Evolutionary conservation across 2,113 vertebrate genomes (phyloP).

Genomic region (Felis catus): DNA sequence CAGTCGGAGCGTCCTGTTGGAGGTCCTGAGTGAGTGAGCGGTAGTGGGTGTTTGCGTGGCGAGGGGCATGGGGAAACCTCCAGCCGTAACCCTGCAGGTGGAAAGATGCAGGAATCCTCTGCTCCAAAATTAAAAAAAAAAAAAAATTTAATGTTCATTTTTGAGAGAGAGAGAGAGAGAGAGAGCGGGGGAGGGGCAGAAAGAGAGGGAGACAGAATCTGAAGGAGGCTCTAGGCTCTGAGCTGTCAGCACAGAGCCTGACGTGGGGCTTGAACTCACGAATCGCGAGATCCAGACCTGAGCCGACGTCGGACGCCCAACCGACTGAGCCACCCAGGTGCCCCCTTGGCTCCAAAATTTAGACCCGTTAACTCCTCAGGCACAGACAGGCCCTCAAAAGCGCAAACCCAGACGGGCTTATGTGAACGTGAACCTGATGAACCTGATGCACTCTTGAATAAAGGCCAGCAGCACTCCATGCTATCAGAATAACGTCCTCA

Average conservation of each 20-base stretch:
- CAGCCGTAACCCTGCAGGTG: neutral
- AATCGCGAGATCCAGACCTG: too few relatives aligned
- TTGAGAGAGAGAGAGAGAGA: too few relatives aligned
- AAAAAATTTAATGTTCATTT: too few relatives aligned
- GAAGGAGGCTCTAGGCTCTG: too few relatives aligned
- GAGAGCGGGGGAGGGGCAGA: too few relatives aligned
- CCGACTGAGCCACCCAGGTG: too few relatives aligned
- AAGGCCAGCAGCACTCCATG: neutral
- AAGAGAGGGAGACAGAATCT: too few relatives aligned
- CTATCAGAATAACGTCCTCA: neutral
- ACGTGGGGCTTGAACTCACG: too few relatives aligned
- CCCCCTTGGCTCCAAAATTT: neutral
- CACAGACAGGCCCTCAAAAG: neutral
- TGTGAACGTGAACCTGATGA: neutral
- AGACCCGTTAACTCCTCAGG: fast-evolving
- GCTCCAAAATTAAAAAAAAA: neutral
- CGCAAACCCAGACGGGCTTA: fast-evolving
- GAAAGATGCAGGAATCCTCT: neutral
- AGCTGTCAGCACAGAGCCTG: too few relatives aligned
- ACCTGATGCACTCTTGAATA: fast-evolving
- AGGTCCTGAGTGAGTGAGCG: conserved; percentile 89
- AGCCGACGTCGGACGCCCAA: too few relatives aligned
- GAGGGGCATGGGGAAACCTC: fast-evolving
- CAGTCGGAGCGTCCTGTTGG: conserved; percentile 86
- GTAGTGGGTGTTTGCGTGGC: fast-evolving